phyloP scores from a whole-genome alignment of 2,797 vertebrate species.

The Alectoris magna region DNA sequence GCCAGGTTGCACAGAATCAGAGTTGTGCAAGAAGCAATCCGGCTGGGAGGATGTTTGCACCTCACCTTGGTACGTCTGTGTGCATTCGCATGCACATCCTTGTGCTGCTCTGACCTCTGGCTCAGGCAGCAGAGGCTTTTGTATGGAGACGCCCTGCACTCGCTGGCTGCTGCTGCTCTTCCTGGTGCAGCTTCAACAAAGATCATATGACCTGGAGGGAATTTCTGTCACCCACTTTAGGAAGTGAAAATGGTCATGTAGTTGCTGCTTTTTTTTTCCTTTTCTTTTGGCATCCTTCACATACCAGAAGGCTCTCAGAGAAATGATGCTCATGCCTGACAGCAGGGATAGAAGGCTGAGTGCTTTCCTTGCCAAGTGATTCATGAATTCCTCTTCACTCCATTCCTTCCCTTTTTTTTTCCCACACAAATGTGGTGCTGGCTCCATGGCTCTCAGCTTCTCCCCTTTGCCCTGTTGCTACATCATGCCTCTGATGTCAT shows the following conservation, averaged over 20 bases:
- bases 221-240: slow-evolving; percentile 22
- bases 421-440: background rate
- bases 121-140: background rate
- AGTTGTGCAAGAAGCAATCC: slow-evolving; percentile 19
- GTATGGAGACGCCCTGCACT: slow-evolving; percentile 5
- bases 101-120: background rate
- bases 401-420: background rate
- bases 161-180: fast-evolving
- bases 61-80: fast-evolving
- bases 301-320: background rate
- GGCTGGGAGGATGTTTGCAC: background rate
- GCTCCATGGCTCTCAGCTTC: background rate
- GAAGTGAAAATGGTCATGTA: slow-evolving; percentile 59
- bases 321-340: background rate
- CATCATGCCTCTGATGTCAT: background rate
- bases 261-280: background rate
- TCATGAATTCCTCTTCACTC: background rate
- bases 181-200: slow-evolving; percentile 51
- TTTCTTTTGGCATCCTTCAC: background rate
- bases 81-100: background rate
- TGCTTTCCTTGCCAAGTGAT: background rate
- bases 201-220: slow-evolving; percentile 54
- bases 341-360: background rate
- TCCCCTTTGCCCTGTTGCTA: background rate
- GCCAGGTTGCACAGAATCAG: fast-evolving